Base-by-base conservation (phyloP, 2,113 vertebrate species). In the Mus spicilegus region DNA sequence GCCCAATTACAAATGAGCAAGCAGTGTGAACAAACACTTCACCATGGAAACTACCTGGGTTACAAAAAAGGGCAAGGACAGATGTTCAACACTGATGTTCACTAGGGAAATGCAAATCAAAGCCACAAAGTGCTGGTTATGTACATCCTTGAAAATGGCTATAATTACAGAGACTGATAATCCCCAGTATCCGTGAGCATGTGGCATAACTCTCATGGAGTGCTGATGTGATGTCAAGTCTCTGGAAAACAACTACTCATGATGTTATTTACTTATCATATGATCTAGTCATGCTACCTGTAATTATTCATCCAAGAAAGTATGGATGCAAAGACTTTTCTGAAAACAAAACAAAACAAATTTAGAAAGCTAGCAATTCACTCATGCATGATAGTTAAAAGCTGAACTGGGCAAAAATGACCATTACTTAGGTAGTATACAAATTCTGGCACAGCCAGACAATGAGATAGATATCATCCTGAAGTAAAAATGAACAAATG, bases 341-440 rank as follows among this genome's bases (percentile, higher is more conserved):
- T 36, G 46, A 69, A 51, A 88, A 56, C 5, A 9, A 33, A 69
- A 69, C 54, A 10, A 63, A 76, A 6, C 3, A 58, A 19, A 5
- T 54, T 49, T 56, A 33, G 39, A 81, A 73, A 73, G 14, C 28
- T 14, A 63, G 63, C 26, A 58, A 78, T 51, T 70, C 17, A 33
- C n/a, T n/a, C 73, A 84, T 63, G 89, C 56, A 42, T 54, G 58
- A 84, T 17, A 70, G 54, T 69, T 84, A 77, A 91, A 96, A 95
- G 36, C 63, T 56, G 42, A 36, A 49, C 14, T 51, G 17, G 58
- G 80, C 24, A 20, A 19, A 67, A 89, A 61, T 36, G 1, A 16
- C 36, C 61, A 56, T 42, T 80, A 77, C 77, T 39, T 90, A 28
- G 24, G n/a, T 70, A 46, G 51, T 10, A 46, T 11, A 82, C 26